A percentile compares a stretch with the other conserved stretches of the same genome.
Evolutionary conservation across 2,888 invertebrate species (phyloP).

Genomic region (Lottia gigantea): DNA sequence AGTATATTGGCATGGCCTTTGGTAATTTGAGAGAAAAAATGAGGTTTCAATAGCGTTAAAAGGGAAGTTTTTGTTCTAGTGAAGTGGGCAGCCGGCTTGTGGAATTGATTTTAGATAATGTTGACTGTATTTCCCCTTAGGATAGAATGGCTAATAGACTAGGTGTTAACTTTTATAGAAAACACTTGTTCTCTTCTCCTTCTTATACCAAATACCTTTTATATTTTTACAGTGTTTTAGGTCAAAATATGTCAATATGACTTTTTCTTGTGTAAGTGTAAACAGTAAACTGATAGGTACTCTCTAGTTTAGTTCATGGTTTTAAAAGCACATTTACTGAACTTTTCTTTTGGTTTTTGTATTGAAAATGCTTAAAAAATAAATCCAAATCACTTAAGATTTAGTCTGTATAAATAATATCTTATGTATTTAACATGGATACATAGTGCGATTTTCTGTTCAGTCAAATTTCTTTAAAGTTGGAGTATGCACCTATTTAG

Average conservation of each 20-base stretch:
- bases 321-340: too few species aligned
- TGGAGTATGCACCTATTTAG: too few species aligned
- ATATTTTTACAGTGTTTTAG: conserved; percentile 1
- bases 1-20: background rate
- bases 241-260: conserved; percentile 6
- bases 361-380: too few species aligned
- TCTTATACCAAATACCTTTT: conserved; percentile 9
- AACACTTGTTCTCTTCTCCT: background rate
- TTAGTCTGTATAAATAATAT: too few species aligned
- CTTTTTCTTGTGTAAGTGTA: background rate
- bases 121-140: conserved; percentile 2
- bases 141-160: conserved; percentile 4
- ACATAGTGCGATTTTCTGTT: too few species aligned
- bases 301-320: too few species aligned
- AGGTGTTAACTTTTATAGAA: conserved; percentile 4
- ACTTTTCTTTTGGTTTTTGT: too few species aligned
- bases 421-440: too few species aligned
- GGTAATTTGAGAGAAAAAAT: background rate
- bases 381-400: too few species aligned
- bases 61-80: background rate
- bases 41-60: conserved; percentile 2
- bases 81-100: conserved; percentile 6
- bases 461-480: too few species aligned
- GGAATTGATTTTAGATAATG: conserved; percentile 10
- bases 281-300: too few species aligned